A percentile compares a stretch with the other conserved stretches of the same genome.
phyloP scores from a whole-genome alignment of 1,140 invertebrate species.

The Sesamia nonagrioides region DNA sequence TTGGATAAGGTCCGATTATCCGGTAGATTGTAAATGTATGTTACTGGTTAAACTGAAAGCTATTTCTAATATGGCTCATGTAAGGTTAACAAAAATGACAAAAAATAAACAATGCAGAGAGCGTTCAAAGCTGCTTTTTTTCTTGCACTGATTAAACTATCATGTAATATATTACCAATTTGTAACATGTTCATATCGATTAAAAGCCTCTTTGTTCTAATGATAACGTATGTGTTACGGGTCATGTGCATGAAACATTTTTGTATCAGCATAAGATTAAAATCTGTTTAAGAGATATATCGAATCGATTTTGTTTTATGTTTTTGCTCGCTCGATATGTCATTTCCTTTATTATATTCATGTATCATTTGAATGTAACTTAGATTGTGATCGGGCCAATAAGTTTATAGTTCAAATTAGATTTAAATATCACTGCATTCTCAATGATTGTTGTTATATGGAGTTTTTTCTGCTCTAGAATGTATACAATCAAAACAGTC shows the following conservation, averaged over 20 bases:
- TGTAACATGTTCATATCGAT: constrained; percentile 47
- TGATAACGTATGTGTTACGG: constrained; percentile 47
- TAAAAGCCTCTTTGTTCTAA: constrained; percentile 56
- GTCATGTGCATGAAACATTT: constrained; percentile 48
- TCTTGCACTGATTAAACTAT: neutral
- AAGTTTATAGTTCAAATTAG: constrained; percentile 1
- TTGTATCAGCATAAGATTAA: neutral
- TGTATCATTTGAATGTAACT: neutral
- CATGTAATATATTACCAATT: constrained; percentile 32
- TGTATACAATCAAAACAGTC: neutral
- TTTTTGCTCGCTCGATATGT: constrained; percentile 29
- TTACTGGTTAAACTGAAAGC: too few relatives aligned
- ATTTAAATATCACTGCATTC: neutral
- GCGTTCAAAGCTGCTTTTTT: too few relatives aligned
- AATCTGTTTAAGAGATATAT: constrained; percentile 22
- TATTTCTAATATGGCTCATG: too few relatives aligned
- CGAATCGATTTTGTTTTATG: constrained; percentile 25
- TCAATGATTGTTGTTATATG: neutral
- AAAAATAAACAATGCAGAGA: too few relatives aligned
- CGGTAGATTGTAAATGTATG: too few relatives aligned
- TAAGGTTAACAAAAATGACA: too few relatives aligned
- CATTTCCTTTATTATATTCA: neutral
- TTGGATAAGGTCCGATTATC: too few relatives aligned
- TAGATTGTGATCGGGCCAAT: neutral
- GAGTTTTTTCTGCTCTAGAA: neutral